These are phyloP conservation scores for Sebastes ruberrimus DNA, from an alignment of 2,797 vertebrate species.

Conservation along the genomic window DNA sequence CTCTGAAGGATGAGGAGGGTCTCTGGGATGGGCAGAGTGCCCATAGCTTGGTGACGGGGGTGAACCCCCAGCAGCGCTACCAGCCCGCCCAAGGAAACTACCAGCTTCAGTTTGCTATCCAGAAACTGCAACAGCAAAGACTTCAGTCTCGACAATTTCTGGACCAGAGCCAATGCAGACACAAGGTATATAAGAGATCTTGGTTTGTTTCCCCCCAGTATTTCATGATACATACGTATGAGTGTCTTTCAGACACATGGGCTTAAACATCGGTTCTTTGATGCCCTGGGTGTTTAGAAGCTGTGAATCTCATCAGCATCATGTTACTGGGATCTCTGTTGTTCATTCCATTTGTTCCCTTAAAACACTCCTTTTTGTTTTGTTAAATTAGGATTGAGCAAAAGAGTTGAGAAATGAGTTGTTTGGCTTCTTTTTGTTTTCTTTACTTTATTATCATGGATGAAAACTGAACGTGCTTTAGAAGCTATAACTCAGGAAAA, in stretches of 20 bases:
- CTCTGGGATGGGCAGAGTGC: constrained; percentile 77
- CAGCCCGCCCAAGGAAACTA: constrained; percentile 80
- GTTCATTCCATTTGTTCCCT: neutral
- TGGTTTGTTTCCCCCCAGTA: neutral
- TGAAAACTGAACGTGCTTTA: constrained; percentile 33
- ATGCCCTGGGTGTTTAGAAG: too few relatives aligned
- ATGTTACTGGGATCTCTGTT: neutral
- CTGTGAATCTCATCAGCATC: neutral
- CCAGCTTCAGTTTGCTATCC: constrained; percentile 91
- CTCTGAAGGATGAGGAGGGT: constrained; percentile 67
- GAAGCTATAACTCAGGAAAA: constrained; percentile 58
- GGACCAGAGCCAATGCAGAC: constrained; percentile 84
- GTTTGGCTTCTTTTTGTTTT: constrained; percentile 35
- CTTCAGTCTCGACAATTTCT: constrained; percentile 84
- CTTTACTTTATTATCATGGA: constrained; percentile 35
- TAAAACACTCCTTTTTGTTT: neutral
- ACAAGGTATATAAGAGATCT: constrained; percentile 82
- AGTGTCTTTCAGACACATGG: constrained; percentile 18
- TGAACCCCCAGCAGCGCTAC: constrained; percentile 72
- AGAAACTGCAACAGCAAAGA: constrained; percentile 91
- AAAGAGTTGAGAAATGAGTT: neutral
- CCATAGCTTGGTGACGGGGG: constrained; percentile 67
- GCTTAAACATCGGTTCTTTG: constrained; percentile 12
- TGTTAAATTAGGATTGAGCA: neutral
- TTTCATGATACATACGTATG: neutral